phyloP scores from a whole-genome alignment of 2,113 vertebrate species.

The Gambusia affinis region DNA sequence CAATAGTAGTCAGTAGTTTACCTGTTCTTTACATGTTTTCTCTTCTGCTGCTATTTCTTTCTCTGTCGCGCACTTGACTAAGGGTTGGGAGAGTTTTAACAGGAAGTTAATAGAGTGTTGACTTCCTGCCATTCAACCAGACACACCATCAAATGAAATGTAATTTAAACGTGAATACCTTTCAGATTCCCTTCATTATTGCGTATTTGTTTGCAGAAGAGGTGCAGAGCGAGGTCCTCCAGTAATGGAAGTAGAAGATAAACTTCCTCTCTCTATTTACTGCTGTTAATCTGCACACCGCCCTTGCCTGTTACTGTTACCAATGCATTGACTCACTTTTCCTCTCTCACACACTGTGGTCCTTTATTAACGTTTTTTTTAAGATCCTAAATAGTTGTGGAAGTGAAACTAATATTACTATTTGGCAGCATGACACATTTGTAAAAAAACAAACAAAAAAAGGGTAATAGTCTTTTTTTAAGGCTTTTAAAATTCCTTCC shows the following conservation, averaged over 20 bases:
- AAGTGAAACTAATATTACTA: slow-evolving; percentile 18
- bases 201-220: slow-evolving; percentile 25
- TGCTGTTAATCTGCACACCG: slow-evolving; percentile 1
- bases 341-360: not conserved
- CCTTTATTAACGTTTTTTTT: not conserved
- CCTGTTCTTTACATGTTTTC: not conserved
- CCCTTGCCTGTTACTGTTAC: slow-evolving; percentile 4
- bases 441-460: not conserved
- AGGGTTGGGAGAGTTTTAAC: not conserved
- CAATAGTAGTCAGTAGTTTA: too few relatives aligned
- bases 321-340: slow-evolving; percentile 3
- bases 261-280: slow-evolving; percentile 55
- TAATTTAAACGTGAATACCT: slow-evolving; percentile 51
- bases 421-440: slow-evolving; percentile 1
- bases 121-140: not conserved
- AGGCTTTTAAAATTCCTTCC: not conserved
- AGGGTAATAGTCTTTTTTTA: not conserved
- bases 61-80: not conserved
- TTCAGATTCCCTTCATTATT: slow-evolving; percentile 52
- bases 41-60: not conserved
- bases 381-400: not conserved
- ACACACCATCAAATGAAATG: not conserved
- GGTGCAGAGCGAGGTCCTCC: slow-evolving; percentile 28
- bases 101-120: not conserved
- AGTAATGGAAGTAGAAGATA: slow-evolving; percentile 49